Evolutionary conservation across 1,140 invertebrate genomes (phyloP).

Genomic region (Lineus longissimus): DNA sequence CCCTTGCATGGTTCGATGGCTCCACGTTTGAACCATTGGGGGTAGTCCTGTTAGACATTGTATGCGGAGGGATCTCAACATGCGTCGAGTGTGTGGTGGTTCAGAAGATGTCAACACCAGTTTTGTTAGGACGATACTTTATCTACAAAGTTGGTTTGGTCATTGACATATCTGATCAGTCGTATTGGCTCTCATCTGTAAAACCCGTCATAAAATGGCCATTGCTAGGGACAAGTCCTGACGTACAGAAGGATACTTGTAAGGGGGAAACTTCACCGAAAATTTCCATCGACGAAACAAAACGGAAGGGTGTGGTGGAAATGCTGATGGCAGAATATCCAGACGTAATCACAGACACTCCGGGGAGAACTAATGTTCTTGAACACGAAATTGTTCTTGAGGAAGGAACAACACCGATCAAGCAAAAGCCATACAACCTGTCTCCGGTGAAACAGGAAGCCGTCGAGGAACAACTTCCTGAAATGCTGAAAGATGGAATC

Average conservation of each 20-base stretch:
- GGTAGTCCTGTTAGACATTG: background rate
- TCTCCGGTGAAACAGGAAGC: constrained; percentile 13
- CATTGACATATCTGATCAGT: background rate
- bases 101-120: background rate
- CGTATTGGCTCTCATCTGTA: no score
- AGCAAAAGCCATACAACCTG: constrained; percentile 1
- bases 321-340: background rate
- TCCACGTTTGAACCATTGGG: background rate
- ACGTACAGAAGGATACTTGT: no score
- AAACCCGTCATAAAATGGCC: no score
- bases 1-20: background rate
- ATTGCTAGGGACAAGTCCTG: no score
- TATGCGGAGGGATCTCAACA: background rate
- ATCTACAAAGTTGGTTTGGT: background rate
- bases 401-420: background rate
- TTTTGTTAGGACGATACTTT: background rate
- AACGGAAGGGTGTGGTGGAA: background rate
- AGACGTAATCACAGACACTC: background rate
- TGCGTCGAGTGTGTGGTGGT: constrained; percentile 2
- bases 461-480: constrained; percentile 7
- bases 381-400: background rate
- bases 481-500: constrained; percentile 22
- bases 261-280: no score
- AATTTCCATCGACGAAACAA: background rate
- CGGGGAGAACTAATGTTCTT: background rate